A percentile compares a stretch with the other conserved stretches of the same genome.
Evolutionary conservation across 2,888 invertebrate genomes (phyloP).

Genomic region (Alviniconcha strummeri): DNA sequence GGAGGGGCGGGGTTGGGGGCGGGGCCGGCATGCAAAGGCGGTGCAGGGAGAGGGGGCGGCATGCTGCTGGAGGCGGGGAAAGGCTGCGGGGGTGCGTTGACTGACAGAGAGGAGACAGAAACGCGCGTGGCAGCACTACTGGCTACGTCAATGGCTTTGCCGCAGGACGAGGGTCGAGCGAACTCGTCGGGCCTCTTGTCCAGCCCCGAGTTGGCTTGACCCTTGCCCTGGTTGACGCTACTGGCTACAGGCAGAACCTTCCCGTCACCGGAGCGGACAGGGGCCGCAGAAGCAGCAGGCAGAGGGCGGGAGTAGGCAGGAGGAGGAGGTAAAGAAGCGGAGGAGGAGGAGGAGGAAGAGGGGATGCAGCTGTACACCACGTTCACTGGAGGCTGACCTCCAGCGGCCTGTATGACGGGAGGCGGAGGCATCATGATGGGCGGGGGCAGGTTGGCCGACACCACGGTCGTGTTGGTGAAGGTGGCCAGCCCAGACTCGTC

Average conservation of each 20-base stretch:
- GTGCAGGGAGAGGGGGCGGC: conserved; percentile 29
- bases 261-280: conserved; percentile 3
- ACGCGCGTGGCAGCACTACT: background rate
- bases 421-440: conserved; percentile 40
- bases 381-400: conserved; percentile 2
- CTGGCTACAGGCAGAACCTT: conserved; percentile 14
- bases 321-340: conserved; percentile 32
- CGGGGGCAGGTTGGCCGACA: conserved; percentile 26
- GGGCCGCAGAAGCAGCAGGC: conserved; percentile 21
- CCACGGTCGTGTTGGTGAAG: background rate
- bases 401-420: conserved; percentile 25
- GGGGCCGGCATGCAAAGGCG: conserved; percentile 26
- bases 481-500: conserved; percentile 39
- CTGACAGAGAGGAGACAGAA: conserved; percentile 16
- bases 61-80: conserved; percentile 27
- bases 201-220: background rate
- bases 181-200: conserved; percentile 29
- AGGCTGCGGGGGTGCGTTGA: conserved; percentile 26
- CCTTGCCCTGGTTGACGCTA: conserved; percentile 12
- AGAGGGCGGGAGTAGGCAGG: conserved; percentile 28
- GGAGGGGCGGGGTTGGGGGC: conserved; percentile 25
- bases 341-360: conserved; percentile 35
- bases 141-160: background rate
- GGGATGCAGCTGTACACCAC: conserved; percentile 28
- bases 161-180: conserved; percentile 6